Base-by-base conservation (phyloP, 1,140 invertebrate genomes). In the Chironomus striatipennis region DNA sequence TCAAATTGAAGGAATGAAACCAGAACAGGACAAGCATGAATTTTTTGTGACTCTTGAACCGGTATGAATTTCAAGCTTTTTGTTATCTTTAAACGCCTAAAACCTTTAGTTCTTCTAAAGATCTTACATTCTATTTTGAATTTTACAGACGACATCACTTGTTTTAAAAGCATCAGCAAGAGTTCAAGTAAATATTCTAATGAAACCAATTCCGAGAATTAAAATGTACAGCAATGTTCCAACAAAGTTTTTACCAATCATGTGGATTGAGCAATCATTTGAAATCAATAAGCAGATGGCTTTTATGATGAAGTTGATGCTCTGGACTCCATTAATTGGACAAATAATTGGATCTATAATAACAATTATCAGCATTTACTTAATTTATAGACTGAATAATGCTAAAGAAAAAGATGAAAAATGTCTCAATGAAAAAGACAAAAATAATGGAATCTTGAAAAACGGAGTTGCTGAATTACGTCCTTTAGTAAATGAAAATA, bases 1-100 rank as follows among this genome's bases (percentile, higher is more conserved):
- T 0, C 81, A 84, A 24, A 87, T 96, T 2, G 81, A 84, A 1
- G 94, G 94, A 24, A 81, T 96, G 81, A 75, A 84, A 0, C 94
- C 95, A 0, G 80, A 89, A 24, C 83, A 87, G 74, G 80, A 87
- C 0, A 84, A 88, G 76, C 93, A 95, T 78, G 85, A 89, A 75
- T 90, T 92, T 78, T 86, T 83, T 73, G 84, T 96, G 75, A 83
- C 87, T n/a, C 78, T 94, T n/a, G 92, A 95, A 81, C 92, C 92
- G 42, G 86, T 82, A 75, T 87, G 81, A 83, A 4, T 87, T 87
- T 77, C n/a, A n/a, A n/a, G n/a, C 5, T 7, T 6, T 70, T 15
- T 3, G 18, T n/a, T n/a, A n/a, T n/a, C n/a, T n/a, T n/a, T n/a
- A n/a, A n/a, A n/a, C n/a, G n/a, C n/a, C n/a, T n/a, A n/a, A n/a